phyloP scores from a whole-genome alignment of 2,888 invertebrate genomes.

The Mellilla xanthometata region DNA sequence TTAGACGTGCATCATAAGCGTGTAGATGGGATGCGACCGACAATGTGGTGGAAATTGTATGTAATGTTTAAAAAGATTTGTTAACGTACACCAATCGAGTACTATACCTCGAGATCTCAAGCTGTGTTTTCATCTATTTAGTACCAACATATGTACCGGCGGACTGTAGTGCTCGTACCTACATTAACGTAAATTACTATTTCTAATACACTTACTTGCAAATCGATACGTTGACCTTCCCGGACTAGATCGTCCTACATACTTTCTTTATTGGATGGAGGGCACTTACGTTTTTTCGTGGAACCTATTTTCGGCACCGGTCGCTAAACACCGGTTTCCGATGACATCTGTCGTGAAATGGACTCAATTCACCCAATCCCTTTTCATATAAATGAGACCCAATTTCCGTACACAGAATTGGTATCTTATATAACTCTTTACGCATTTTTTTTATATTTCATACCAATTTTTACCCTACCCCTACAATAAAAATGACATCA shows the following conservation, averaged over 20 bases:
- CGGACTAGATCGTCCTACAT: conserved; percentile 19
- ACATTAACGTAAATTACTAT: conserved; percentile 37
- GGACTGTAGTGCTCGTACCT: conserved; percentile 27
- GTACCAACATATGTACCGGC: conserved; percentile 23
- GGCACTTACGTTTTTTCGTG: conserved; percentile 19
- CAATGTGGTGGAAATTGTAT: too few species aligned
- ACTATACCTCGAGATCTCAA: too few species aligned
- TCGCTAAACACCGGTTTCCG: conserved; percentile 28
- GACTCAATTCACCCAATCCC: conserved; percentile 3
- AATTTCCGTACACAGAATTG: conserved; percentile 5
- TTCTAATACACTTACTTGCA: conserved; percentile 57
- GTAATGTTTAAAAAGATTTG: too few species aligned
- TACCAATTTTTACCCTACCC: neutral
- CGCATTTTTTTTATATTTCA: too few species aligned
- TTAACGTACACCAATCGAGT: too few species aligned
- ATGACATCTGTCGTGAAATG: conserved; percentile 16
- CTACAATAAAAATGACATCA: neutral
- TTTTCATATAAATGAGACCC: conserved; percentile 14
- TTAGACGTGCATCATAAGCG: too few species aligned
- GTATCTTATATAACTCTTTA: neutral
- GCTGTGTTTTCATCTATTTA: too few species aligned
- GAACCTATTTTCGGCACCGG: conserved; percentile 20
- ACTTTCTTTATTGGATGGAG: conserved; percentile 17
- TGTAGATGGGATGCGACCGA: too few species aligned
- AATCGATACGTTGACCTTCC: conserved; percentile 43